Conservation (phyloP, 2,797 vertebrate species). For the Pelodytes ibericus region DNA sequence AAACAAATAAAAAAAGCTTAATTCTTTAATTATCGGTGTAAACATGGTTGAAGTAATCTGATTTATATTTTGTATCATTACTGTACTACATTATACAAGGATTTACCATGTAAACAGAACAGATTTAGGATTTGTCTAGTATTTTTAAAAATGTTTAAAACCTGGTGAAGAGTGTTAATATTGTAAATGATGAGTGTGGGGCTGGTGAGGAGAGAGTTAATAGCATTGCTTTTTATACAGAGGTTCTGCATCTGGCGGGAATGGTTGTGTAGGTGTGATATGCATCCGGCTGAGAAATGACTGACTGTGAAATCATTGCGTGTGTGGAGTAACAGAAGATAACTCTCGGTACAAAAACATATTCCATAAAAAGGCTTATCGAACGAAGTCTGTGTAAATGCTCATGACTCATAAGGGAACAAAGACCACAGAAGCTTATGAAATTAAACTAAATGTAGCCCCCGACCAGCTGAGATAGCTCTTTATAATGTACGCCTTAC, state of each 20-base stretch:
- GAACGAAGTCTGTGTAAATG: conserved; percentile 15
- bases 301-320: conserved; percentile 45
- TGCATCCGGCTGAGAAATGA: conserved; percentile 27
- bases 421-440: conserved; percentile 38
- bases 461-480: conserved; percentile 32
- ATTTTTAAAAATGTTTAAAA: no score
- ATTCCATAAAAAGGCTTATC: conserved; percentile 49
- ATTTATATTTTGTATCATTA: no score
- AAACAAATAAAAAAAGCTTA: no score
- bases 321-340: conserved; percentile 29
- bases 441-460: conserved; percentile 21
- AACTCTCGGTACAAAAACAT: conserved; percentile 32
- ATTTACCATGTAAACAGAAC: no score
- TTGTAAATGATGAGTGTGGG: not conserved
- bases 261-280: conserved; percentile 47
- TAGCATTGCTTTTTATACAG: not conserved
- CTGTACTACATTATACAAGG: no score
- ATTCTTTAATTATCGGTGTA: no score
- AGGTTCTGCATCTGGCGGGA: conserved; percentile 27
- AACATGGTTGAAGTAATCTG: no score
- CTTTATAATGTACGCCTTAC: conserved; percentile 7
- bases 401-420: conserved; percentile 38
- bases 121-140: no score
- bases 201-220: conserved; percentile 4
- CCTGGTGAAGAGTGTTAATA: no score